Evolutionary conservation across 2,797 vertebrate genomes (phyloP).

Genomic region (Petrocephalus schoutedeni): DNA sequence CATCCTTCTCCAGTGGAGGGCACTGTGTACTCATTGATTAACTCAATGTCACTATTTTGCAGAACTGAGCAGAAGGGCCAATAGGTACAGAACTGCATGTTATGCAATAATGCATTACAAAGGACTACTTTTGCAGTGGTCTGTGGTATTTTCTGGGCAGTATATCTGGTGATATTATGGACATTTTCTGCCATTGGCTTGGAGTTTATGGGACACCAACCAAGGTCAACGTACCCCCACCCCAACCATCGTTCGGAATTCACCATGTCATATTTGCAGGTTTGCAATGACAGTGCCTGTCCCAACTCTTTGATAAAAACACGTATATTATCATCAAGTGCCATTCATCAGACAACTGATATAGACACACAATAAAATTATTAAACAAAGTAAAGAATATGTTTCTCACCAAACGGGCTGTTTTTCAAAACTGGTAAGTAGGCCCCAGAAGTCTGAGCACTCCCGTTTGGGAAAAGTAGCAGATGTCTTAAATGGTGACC

Average conservation of each 20-base stretch:
- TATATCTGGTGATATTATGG: not conserved
- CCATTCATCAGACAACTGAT: not conserved
- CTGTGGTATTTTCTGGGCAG: not conserved
- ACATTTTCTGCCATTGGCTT: not conserved
- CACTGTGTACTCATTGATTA: constrained; percentile 20
- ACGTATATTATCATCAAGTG: not conserved
- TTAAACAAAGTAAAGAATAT: not conserved
- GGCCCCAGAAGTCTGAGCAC: not conserved
- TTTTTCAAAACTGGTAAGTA: not conserved
- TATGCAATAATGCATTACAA: constrained; percentile 9
- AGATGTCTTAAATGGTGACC: not conserved
- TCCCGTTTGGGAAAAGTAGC: not conserved
- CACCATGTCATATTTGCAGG: not conserved
- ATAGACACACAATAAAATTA: not conserved
- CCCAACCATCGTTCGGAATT: not conserved
- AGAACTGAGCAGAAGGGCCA: not conserved
- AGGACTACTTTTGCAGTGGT: not conserved
- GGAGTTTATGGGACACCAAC: not conserved
- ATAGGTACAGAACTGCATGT: not conserved
- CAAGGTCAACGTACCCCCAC: not conserved
- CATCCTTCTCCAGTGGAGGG: constrained; percentile 7
- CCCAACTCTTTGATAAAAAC: not conserved
- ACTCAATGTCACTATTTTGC: not conserved
- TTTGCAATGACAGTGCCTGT: not conserved
- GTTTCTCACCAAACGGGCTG: not conserved